Evolutionary conservation across 2,113 vertebrate species (phyloP).

Genomic region (Corvus cornix): DNA sequence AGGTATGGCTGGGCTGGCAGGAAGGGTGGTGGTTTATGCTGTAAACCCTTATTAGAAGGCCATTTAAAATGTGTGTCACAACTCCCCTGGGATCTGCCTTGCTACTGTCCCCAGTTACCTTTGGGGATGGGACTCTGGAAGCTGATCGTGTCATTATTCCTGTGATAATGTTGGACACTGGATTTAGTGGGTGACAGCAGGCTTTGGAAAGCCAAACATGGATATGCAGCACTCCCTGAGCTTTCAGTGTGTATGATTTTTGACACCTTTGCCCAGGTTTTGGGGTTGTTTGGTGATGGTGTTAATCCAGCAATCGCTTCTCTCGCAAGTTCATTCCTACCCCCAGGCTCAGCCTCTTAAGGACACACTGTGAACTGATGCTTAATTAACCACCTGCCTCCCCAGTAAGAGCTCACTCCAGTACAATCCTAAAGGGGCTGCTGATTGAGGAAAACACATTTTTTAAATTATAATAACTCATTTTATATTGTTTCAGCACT

Average conservation of each 20-base stretch:
- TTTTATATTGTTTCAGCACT: neutral
- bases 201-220: neutral
- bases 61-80: constrained; percentile 6
- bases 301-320: neutral
- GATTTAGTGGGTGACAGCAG: neutral
- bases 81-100: neutral
- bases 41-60: neutral
- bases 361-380: constrained; percentile 28
- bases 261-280: neutral
- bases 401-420: neutral
- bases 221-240: neutral
- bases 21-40: neutral
- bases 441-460: neutral
- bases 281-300: neutral
- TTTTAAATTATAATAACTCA: neutral
- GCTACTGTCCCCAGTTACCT: neutral
- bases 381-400: constrained; percentile 64
- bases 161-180: accelerated
- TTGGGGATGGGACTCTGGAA: neutral
- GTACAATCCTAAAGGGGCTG: neutral
- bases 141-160: neutral
- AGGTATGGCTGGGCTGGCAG: neutral
- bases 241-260: neutral
- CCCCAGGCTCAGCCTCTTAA: constrained; percentile 35
- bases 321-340: constrained; percentile 30